Evolutionary conservation across 2,888 invertebrate species (phyloP).

Genomic region (Drosophila phalerata): DNA sequence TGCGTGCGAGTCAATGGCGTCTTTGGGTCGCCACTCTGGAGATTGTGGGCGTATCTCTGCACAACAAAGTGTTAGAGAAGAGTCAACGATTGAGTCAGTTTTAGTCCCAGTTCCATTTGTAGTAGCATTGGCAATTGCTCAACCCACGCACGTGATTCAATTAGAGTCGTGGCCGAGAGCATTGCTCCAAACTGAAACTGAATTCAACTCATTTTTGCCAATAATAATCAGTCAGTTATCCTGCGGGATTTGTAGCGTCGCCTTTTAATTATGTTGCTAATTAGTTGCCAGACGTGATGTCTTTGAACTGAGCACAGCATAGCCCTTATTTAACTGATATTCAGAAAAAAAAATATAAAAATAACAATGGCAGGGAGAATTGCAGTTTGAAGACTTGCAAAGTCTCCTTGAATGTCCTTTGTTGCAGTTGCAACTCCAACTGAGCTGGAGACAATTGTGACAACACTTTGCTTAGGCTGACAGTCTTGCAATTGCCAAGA

Average conservation of each 20-base stretch:
- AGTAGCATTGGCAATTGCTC: conserved; percentile 47
- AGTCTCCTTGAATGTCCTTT: neutral
- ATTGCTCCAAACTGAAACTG: conserved; percentile 22
- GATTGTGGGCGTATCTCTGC: conserved; percentile 46
- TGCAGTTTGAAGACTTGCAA: neutral
- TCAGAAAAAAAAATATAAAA: neutral
- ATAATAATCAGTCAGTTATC: conserved; percentile 72
- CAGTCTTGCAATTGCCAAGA: conserved; percentile 49
- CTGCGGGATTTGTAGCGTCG: conserved; percentile 54
- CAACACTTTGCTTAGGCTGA: conserved; percentile 53
- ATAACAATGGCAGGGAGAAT: neutral
- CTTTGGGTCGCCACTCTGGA: conserved; percentile 27
- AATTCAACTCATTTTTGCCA: conserved; percentile 57
- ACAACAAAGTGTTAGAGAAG: conserved; percentile 47
- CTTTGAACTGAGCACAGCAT: conserved; percentile 46
- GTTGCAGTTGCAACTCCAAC: conserved; percentile 38
- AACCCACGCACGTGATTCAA: conserved; percentile 72
- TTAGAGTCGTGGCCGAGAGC: conserved; percentile 50
- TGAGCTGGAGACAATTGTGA: conserved; percentile 32
- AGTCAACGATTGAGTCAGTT: conserved; percentile 31
- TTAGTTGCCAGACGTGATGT: conserved; percentile 66
- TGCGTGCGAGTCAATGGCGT: conserved; percentile 60
- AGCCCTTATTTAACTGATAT: conserved; percentile 17
- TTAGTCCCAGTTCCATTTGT: conserved; percentile 50
- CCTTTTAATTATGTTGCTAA: conserved; percentile 72